These are phyloP conservation scores for Labrus mixtus DNA, from an alignment of 2,113 vertebrate genomes.

Conservation along the genomic window DNA sequence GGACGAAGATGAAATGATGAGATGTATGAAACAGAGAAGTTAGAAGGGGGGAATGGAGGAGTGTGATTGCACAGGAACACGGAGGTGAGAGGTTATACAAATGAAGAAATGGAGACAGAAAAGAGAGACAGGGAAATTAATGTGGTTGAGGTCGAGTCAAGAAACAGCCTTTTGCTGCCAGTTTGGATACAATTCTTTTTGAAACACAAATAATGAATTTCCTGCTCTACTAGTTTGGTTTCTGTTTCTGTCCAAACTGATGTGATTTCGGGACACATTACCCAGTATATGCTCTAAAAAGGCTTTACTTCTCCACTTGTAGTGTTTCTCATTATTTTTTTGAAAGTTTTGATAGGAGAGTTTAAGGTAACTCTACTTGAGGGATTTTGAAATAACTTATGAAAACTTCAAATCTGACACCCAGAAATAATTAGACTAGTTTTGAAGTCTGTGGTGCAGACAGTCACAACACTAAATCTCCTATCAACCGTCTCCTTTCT, in stretches of 20 bases:
- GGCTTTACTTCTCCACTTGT: not conserved
- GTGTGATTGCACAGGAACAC: not conserved
- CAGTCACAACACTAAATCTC: constrained; percentile 3
- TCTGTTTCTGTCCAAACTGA: constrained; percentile 14
- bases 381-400: not conserved
- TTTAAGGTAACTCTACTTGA: not conserved
- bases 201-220: constrained; percentile 37
- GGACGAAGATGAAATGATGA: not conserved
- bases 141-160: not conserved
- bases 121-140: not conserved
- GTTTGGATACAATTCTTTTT: constrained; percentile 5
- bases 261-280: constrained; percentile 29
- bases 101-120: not conserved
- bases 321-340: constrained; percentile 21
- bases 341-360: not conserved
- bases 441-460: not conserved
- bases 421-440: constrained; percentile 16
- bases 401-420: constrained; percentile 14
- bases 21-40: not conserved
- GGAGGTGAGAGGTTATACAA: not conserved
- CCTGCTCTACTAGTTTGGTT: constrained; percentile 32
- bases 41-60: not conserved
- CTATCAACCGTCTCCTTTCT: not conserved
- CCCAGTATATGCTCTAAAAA: constrained; percentile 17
- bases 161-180: constrained; percentile 9